Evolutionary conservation across 2,888 invertebrate genomes (phyloP).

Genomic region (Meteorus cinctellus): DNA sequence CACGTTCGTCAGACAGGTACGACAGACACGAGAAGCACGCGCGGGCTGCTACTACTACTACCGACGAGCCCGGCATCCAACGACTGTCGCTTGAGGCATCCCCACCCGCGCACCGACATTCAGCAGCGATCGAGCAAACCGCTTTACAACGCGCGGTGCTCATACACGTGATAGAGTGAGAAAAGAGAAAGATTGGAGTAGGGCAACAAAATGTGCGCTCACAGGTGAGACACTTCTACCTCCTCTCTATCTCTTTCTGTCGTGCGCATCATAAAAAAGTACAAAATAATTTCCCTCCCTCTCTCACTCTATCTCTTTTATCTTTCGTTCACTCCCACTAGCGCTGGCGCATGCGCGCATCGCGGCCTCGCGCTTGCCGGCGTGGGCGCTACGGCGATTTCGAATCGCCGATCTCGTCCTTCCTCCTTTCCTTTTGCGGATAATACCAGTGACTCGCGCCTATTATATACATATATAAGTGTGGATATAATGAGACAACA

Average conservation of each 20-base stretch:
- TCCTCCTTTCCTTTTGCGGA: constrained; percentile 53
- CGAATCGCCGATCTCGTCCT: constrained; percentile 50
- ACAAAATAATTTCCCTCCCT: constrained; percentile 13
- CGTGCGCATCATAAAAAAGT: neutral
- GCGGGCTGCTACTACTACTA: constrained; percentile 45
- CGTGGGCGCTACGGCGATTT: constrained; percentile 51
- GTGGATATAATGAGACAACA: neutral
- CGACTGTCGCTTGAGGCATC: constrained; percentile 59
- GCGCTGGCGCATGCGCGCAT: constrained; percentile 36
- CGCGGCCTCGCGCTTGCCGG: constrained; percentile 22
- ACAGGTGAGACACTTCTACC: constrained; percentile 61
- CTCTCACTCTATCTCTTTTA: neutral
- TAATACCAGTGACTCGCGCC: constrained; percentile 26
- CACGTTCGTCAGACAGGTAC: constrained; percentile 26
- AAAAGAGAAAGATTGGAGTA: constrained; percentile 53
- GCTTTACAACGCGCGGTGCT: constrained; percentile 17
- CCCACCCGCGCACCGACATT: constrained; percentile 54
- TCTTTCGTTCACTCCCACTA: constrained; percentile 26
- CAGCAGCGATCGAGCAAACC: constrained; percentile 24
- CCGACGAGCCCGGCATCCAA: constrained; percentile 56
- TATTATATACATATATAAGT: constrained; percentile 10
- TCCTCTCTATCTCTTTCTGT: constrained; percentile 34
- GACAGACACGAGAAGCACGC: constrained; percentile 48
- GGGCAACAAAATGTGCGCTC: constrained; percentile 61
- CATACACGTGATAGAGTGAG: neutral